Evolutionary conservation across 92 coral and sea anemone species (phyloP).

Genomic region (Nematostella vectensis): DNA sequence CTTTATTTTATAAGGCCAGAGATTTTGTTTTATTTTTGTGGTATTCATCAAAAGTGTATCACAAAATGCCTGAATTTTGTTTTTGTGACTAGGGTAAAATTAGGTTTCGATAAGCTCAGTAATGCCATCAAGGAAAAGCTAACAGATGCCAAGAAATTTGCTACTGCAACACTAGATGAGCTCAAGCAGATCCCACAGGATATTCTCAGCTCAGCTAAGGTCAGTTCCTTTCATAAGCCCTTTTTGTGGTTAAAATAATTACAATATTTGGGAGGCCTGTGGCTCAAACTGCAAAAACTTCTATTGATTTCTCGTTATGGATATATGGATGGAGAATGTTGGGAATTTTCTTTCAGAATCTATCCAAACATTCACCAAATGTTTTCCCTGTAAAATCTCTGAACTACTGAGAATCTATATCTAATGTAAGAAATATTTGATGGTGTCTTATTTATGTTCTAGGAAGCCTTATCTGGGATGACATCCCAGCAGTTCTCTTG

Average conservation of each 20-base stretch:
- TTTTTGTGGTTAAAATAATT: no score
- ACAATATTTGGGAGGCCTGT: not conserved
- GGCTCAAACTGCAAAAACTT: no score
- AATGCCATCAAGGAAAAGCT: constrained; percentile 49
- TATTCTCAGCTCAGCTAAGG: constrained; percentile 67
- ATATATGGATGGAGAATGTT: no score
- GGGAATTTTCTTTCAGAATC: no score
- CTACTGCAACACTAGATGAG: constrained; percentile 57
- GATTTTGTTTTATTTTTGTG: no score
- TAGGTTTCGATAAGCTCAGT: constrained; percentile 61
- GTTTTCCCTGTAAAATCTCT: no score
- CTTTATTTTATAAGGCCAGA: no score
- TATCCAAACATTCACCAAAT: no score
- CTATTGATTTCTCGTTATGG: no score
- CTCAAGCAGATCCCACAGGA: constrained; percentile 77
- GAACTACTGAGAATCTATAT: no score
- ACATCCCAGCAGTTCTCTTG: constrained; percentile 59
- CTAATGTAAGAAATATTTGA: no score
- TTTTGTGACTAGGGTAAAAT: constrained; percentile 50
- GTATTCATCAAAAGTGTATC: no score
- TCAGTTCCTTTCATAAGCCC: not conserved
- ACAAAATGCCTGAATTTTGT: not conserved
- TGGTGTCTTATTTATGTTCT: not conserved
- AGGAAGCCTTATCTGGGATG: constrained; percentile 83
- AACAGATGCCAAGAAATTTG: constrained; percentile 60